phyloP scores from a whole-genome alignment of 1,140 invertebrate genomes.

The Rhopalosiphum maidis region DNA sequence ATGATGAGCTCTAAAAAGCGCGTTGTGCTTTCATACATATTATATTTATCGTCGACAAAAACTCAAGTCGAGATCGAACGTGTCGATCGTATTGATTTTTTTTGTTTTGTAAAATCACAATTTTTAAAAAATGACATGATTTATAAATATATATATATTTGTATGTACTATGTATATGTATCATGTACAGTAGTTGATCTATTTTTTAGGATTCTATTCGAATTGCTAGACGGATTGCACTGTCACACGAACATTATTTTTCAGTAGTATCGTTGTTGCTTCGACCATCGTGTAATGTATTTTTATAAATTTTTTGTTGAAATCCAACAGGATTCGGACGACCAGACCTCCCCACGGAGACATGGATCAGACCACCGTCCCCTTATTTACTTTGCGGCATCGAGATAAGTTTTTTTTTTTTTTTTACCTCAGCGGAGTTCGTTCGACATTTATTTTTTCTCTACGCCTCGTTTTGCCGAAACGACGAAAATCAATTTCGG shows the following conservation, averaged over 20 bases:
- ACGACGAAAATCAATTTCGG: conserved; percentile 57
- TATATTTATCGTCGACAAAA: neutral
- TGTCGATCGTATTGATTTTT: neutral
- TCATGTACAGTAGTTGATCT: neutral
- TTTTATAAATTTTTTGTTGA: neutral
- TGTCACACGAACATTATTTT: neutral
- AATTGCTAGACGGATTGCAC: neutral
- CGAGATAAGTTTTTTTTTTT: conserved; percentile 12
- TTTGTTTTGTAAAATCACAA: neutral
- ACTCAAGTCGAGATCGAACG: neutral
- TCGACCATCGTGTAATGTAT: neutral
- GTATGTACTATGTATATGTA: no score
- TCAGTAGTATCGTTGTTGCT: neutral
- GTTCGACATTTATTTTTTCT: conserved; percentile 43
- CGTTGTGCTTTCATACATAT: neutral
- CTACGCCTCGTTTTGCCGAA: conserved; percentile 33
- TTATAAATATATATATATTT: neutral
- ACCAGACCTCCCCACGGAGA: neutral
- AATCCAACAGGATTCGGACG: conserved; percentile 13
- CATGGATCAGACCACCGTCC: neutral
- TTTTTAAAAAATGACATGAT: neutral
- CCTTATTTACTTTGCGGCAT: conserved; percentile 49
- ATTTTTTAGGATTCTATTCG: neutral
- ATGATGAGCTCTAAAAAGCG: neutral
- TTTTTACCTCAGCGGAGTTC: neutral